Conservation (phyloP, 2,888 invertebrate species). For the Erannis defoliaria region DNA sequence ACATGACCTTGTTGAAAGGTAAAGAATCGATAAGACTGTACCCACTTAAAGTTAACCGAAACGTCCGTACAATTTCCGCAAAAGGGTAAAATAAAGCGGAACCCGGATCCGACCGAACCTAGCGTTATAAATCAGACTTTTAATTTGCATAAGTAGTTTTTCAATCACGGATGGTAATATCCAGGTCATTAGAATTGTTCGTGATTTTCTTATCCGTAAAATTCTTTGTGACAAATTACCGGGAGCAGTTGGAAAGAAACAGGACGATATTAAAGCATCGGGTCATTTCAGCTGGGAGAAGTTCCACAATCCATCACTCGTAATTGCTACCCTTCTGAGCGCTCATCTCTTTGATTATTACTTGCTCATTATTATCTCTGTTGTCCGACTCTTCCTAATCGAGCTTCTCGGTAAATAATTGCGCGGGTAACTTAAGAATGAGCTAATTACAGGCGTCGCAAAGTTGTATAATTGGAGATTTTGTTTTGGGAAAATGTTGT, state of each 20-base stretch:
- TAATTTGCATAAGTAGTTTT: constrained; percentile 40
- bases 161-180: constrained; percentile 36
- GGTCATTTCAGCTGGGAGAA: constrained; percentile 70
- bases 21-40: constrained; percentile 27
- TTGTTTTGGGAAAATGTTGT: constrained; percentile 20
- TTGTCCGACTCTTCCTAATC: constrained; percentile 42
- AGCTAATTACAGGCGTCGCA: constrained; percentile 34
- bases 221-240: constrained; percentile 68
- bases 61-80: constrained; percentile 21
- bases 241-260: constrained; percentile 67
- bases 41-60: constrained; percentile 22
- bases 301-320: constrained; percentile 78
- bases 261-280: constrained; percentile 74
- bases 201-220: constrained; percentile 41
- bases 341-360: constrained; percentile 75
- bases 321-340: constrained; percentile 74
- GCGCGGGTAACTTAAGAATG: constrained; percentile 31
- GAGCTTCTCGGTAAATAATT: constrained; percentile 39
- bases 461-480: constrained; percentile 30
- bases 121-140: constrained; percentile 30
- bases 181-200: constrained; percentile 35
- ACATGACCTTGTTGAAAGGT: constrained; percentile 25
- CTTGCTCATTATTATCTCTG: constrained; percentile 47
- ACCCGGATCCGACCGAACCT: constrained; percentile 13
- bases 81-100: constrained; percentile 21